A percentile compares a stretch with the other conserved stretches of the same genome.
Conservation (phyloP, 2,888 invertebrate genomes). For the Mamestra brassicae region DNA sequence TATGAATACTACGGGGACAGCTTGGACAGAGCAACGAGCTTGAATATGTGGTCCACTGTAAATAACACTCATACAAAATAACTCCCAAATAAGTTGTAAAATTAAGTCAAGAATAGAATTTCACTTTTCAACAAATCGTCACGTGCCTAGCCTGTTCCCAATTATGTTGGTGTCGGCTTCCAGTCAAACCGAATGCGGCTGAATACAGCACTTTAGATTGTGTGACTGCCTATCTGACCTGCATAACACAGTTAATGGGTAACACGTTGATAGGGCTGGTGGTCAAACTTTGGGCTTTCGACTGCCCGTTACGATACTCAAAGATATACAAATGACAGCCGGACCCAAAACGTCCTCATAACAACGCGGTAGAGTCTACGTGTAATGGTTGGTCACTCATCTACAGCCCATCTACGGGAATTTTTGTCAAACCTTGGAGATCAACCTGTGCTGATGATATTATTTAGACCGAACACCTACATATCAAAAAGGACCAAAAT, state of each 20-base stretch:
- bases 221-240: neutral
- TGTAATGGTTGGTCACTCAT: no score
- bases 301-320: no score
- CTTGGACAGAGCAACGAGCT: neutral
- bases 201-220: neutral
- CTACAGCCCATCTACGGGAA: no score
- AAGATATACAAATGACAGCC: no score
- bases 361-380: no score
- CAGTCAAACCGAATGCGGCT: no score
- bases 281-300: no score
- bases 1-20: conserved; percentile 13
- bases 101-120: no score
- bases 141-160: neutral
- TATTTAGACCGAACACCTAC: neutral
- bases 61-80: no score
- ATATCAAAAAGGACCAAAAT: neutral
- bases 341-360: no score
- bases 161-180: neutral
- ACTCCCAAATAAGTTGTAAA: no score
- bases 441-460: neutral
- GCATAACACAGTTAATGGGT: neutral
- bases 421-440: neutral
- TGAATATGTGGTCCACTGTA: neutral
- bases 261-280: neutral
- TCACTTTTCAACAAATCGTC: neutral